Percentiles rank a stretch among this genome's conserved stretches.
These are phyloP conservation scores for Phrynocephalus versicolor DNA, from an alignment of 2,113 vertebrate genomes.

Conservation along the genomic window DNA sequence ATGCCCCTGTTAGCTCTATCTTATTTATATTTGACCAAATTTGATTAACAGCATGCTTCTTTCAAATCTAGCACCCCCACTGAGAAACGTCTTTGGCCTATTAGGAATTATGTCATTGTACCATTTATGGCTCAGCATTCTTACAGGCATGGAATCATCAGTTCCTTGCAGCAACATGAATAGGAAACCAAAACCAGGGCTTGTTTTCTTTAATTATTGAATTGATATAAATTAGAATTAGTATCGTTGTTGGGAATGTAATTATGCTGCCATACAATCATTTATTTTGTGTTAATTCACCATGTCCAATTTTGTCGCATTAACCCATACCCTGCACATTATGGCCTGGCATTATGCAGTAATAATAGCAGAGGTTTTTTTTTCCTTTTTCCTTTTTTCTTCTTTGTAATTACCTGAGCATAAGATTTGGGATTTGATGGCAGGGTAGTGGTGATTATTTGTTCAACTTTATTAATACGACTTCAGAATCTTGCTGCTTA, in stretches of 20 bases:
- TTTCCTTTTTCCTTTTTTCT: constrained; percentile 35
- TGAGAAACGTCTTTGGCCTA: constrained; percentile 46
- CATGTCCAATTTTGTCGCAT: constrained; percentile 70
- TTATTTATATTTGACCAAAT: constrained; percentile 52
- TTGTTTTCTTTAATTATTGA: constrained; percentile 75
- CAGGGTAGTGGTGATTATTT: constrained; percentile 56
- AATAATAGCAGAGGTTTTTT: constrained; percentile 71
- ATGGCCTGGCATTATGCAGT: constrained; percentile 66
- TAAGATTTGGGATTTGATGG: constrained; percentile 40
- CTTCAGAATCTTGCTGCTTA: constrained; percentile 54
- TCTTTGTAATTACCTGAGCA: constrained; percentile 69
- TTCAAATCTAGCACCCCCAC: constrained; percentile 47
- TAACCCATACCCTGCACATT: constrained; percentile 73
- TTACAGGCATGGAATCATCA: constrained; percentile 54
- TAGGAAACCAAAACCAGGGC: constrained; percentile 56
- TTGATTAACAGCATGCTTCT: constrained; percentile 41
- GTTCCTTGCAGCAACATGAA: constrained; percentile 41
- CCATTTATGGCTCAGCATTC: constrained; percentile 57
- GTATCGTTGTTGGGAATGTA: constrained; percentile 67
- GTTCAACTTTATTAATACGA: constrained; percentile 62
- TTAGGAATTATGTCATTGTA: constrained; percentile 54
- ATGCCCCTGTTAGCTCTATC: constrained; percentile 25
- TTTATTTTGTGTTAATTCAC: constrained; percentile 75
- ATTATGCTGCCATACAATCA: constrained; percentile 67
- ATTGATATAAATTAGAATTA: constrained; percentile 77